Evolutionary conservation across 1,140 invertebrate species (phyloP), one percentile per base, ranked within the genome.

Genomic region (Neodiprion fabricii): DNA sequence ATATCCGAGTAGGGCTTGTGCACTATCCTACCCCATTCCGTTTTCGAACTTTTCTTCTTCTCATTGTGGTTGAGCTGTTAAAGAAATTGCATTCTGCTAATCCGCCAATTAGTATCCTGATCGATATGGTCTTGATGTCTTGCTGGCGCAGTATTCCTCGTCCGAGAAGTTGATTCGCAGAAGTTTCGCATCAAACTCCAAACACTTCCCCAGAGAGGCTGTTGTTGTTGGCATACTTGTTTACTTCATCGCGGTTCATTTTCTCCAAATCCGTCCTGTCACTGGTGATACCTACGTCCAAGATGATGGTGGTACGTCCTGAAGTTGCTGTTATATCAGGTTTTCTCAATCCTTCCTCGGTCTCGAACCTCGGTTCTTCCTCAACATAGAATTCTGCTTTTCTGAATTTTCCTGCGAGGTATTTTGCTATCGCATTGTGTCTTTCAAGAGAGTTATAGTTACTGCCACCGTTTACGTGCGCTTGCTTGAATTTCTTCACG

Each of bases 391-490:
- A 77, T 8, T 70, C 21, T 1, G 14, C n/a, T 1, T 48, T 67
- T 7, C 40, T 7, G 0, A 81, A 28, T 1, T 17, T 48, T 61
- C 23, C n/a, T 2, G 28, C 67, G 0, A 82, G 4, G 17, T 74
- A 77, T 0, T 70, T 21, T 0, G 68, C 70, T 1, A 82, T 47
- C 0, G 77, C 76, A 40, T 82, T 14, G 14, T 85, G 83, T 7
- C 81, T 68, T 10, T 12, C 40, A 17, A 17, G 17, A 17, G 17
- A 17, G 17, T 17, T 0, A 17, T 17, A 17, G 17, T 17, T 17
- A 17, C 17, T 17, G 17, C 17, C 17, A 17, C 17, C 17, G 17
- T 17, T 17, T 17, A 17, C 17, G 17, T 17, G 17, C 17, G 17
- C 17, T 17, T 17, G 17, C 17, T 17, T 17, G 17, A 17, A 17